A percentile compares a stretch with the other conserved stretches of the same genome.
phyloP scores from a whole-genome alignment of 2,888 invertebrate species.

The Uropetala carovei region DNA sequence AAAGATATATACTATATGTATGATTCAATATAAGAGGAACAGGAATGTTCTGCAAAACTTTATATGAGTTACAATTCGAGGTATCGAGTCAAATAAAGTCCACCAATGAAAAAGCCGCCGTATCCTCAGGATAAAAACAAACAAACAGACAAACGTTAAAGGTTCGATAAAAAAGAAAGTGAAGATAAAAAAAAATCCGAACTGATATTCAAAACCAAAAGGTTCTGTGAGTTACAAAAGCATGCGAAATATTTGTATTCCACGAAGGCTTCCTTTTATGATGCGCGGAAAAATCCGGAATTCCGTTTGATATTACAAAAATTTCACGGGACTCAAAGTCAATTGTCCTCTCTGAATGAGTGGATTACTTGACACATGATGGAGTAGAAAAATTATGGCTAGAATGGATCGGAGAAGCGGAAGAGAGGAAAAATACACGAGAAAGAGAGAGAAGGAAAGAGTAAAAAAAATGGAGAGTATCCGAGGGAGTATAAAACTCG shows the following conservation, averaged over 20 bases:
- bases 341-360: background rate
- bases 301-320: background rate
- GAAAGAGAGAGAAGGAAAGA: conserved; percentile 27
- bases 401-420: background rate
- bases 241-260: background rate
- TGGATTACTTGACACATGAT: too few relatives aligned
- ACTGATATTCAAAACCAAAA: background rate
- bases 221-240: background rate
- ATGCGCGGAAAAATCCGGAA: background rate
- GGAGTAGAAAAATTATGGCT: too few relatives aligned
- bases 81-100: too few relatives aligned
- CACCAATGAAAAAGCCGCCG: too few relatives aligned
- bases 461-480: background rate
- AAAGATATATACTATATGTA: too few relatives aligned
- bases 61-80: too few relatives aligned
- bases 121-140: too few relatives aligned
- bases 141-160: too few relatives aligned
- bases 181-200: background rate
- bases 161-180: background rate
- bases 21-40: too few relatives aligned
- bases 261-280: background rate
- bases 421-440: background rate
- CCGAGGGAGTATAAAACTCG: background rate
- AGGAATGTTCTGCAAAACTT: too few relatives aligned
- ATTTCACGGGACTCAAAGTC: background rate